A percentile compares a stretch with the other conserved stretches of the same genome.
phyloP scores from a whole-genome alignment of 2,888 invertebrate genomes.

The Leptinotarsa peninsularis region DNA sequence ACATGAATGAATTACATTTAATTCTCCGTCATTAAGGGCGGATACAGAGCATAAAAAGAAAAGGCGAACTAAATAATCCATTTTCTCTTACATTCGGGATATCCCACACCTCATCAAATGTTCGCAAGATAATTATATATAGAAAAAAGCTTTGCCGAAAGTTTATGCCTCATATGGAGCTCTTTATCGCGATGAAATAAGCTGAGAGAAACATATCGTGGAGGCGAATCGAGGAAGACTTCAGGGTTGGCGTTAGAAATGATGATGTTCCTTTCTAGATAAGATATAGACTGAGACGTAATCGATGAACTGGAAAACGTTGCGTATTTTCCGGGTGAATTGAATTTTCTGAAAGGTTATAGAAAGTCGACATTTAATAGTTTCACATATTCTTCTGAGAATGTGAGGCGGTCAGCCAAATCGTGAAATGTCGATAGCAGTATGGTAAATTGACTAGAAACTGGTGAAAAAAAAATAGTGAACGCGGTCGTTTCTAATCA shows the following conservation, averaged over 20 bases:
- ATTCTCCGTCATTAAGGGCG: background rate
- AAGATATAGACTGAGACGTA: background rate
- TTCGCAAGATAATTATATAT: constrained; percentile 19
- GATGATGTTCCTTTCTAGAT: background rate
- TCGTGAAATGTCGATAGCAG: too few species aligned
- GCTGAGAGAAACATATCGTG: constrained; percentile 16
- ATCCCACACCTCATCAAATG: constrained; percentile 22
- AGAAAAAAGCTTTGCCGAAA: constrained; percentile 10
- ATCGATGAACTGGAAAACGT: background rate
- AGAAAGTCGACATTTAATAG: background rate
- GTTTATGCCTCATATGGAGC: constrained; percentile 10
- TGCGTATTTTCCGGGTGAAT: background rate
- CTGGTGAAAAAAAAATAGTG: too few species aligned
- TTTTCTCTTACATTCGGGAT: constrained; percentile 1
- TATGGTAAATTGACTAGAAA: too few species aligned
- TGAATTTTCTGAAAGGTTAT: background rate
- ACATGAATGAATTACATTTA: background rate
- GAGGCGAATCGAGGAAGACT: constrained; percentile 9
- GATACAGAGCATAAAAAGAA: background rate
- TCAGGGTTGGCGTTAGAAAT: constrained; percentile 14
- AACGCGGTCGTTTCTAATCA: too few species aligned
- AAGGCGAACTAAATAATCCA: constrained; percentile 9
- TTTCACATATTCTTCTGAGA: too few species aligned
- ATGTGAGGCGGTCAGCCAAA: too few species aligned
- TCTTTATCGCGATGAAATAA: constrained; percentile 26